These are phyloP conservation scores for Morpho helenor DNA, from an alignment of 2,888 invertebrate species.

Conservation along the genomic window DNA sequence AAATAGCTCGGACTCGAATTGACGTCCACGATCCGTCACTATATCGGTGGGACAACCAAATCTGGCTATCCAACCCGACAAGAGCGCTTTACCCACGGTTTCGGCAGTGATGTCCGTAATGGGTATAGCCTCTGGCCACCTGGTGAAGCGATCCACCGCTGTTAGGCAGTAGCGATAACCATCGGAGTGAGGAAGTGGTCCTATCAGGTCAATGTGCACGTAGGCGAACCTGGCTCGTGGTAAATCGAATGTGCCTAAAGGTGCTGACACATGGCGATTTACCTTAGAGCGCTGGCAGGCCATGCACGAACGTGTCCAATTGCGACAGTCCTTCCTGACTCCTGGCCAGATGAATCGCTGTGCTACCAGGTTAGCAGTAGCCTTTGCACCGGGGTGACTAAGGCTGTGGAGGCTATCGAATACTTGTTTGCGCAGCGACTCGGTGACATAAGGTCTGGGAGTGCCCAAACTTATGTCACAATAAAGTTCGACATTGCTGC, in stretches of 20 bases:
- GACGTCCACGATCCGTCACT: too few species aligned
- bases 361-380: constrained; percentile 29
- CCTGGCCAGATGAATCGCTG: constrained; percentile 47
- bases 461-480: not conserved
- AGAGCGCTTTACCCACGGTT: too few species aligned
- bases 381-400: constrained; percentile 9
- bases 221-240: not conserved
- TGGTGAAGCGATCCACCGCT: too few species aligned
- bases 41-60: too few species aligned
- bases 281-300: constrained; percentile 44
- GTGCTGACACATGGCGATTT: constrained; percentile 27
- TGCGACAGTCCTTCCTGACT: constrained; percentile 37
- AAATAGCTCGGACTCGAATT: too few species aligned
- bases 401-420: not conserved
- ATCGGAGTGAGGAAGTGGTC: too few species aligned
- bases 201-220: too few species aligned
- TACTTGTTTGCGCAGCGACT: not conserved
- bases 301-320: constrained; percentile 38
- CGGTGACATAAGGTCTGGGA: not conserved
- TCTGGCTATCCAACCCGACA: too few species aligned
- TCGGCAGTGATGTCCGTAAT: too few species aligned
- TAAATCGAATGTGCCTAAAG: not conserved
- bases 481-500: not conserved
- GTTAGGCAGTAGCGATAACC: too few species aligned
- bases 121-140: too few species aligned